Percentiles rank a stretch among this genome's conserved stretches.
Evolutionary conservation across 2,888 invertebrate species (phyloP).

Genomic region (Lycaena phlaeas): DNA sequence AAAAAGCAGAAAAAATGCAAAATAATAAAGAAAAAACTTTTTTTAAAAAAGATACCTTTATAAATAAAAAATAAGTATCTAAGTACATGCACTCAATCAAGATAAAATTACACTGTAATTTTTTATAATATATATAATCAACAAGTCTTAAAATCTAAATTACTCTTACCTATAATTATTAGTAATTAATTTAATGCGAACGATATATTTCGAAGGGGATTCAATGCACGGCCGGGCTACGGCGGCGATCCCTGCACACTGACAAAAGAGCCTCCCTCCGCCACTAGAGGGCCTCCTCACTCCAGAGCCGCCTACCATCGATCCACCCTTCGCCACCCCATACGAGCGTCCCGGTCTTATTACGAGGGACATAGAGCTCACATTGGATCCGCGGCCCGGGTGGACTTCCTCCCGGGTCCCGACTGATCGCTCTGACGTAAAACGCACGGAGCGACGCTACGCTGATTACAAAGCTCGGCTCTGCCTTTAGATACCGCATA

Average conservation of each 20-base stretch:
- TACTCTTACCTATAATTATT: background rate
- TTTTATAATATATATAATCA: too few species aligned
- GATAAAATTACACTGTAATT: too few species aligned
- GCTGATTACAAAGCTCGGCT: slow-evolving; percentile 37
- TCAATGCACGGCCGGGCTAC: slow-evolving; percentile 36
- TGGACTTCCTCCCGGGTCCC: slow-evolving; percentile 21
- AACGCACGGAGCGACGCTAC: slow-evolving; percentile 28
- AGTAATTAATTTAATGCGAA: background rate
- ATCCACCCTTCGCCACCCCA: slow-evolving; percentile 39
- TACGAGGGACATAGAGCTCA: slow-evolving; percentile 26
- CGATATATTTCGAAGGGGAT: background rate
- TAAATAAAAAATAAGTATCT: too few species aligned
- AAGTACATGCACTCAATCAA: too few species aligned
- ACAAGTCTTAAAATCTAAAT: too few species aligned
- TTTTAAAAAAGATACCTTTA: too few species aligned
- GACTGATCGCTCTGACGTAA: slow-evolving; percentile 34
- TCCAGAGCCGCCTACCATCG: slow-evolving; percentile 41
- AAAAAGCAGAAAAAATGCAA: too few species aligned
- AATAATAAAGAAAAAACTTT: too few species aligned
- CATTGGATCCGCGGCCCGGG: slow-evolving; percentile 19
- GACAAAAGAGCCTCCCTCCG: slow-evolving; percentile 24
- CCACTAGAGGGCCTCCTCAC: slow-evolving; percentile 38
- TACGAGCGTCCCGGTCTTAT: slow-evolving; percentile 23
- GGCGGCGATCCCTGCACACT: slow-evolving; percentile 40
- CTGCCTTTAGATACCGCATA: slow-evolving; percentile 17